Percentiles rank a stretch among this genome's conserved stretches.
These are phyloP conservation scores for Myripristis jacobus DNA, from an alignment of 2,797 vertebrate genomes.

Conservation along the genomic window DNA sequence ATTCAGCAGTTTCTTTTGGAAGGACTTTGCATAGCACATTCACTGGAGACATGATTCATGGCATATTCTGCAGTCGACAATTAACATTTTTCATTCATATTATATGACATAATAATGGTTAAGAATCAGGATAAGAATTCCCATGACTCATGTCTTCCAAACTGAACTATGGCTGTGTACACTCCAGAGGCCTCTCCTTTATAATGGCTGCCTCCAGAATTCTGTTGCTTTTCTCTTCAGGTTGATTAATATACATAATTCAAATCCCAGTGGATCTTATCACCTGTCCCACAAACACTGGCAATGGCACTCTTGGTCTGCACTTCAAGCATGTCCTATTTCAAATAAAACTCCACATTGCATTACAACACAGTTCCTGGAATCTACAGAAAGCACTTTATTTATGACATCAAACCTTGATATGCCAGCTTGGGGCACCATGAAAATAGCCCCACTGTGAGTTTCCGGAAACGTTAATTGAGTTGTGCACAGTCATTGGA, in stretches of 20 bases:
- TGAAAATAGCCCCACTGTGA: background rate
- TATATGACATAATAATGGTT: slow-evolving; percentile 14
- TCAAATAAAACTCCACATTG: background rate
- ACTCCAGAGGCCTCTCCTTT: background rate
- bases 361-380: background rate
- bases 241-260: background rate
- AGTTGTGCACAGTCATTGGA: background rate
- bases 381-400: background rate
- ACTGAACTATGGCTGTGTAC: background rate
- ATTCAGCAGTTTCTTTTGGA: slow-evolving; percentile 10
- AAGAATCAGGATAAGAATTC: slow-evolving; percentile 24
- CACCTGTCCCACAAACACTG: slow-evolving; percentile 1
- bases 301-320: background rate
- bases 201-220: background rate
- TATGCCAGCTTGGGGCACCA: no score
- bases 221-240: background rate
- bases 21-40: background rate
- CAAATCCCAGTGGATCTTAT: background rate
- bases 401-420: background rate
- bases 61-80: background rate
- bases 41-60: slow-evolving; percentile 11
- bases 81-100: slow-evolving; percentile 17
- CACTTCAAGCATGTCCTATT: background rate
- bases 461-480: background rate
- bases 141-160: slow-evolving; percentile 16